A percentile compares a stretch with the other conserved stretches of the same genome.
phyloP scores from a whole-genome alignment of 2,113 vertebrate species.

The Barnardius zonarius region DNA sequence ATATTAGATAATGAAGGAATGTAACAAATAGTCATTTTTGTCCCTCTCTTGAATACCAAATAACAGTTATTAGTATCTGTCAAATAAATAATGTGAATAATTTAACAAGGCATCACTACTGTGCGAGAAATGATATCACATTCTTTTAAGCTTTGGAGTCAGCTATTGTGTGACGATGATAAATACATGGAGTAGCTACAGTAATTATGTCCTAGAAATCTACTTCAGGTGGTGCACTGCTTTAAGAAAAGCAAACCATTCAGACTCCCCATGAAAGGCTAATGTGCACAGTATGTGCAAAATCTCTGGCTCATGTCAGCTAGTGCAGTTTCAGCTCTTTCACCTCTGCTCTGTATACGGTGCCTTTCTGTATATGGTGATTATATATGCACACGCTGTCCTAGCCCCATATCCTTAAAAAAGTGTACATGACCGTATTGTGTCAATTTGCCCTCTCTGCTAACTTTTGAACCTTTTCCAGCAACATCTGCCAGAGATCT shows the following conservation, averaged over 20 bases:
- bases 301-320: neutral
- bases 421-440: neutral
- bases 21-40: slow-evolving; percentile 46
- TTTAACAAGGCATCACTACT: slow-evolving; percentile 39
- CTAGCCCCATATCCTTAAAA: neutral
- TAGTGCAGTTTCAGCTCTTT: neutral
- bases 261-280: neutral
- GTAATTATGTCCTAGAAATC: slow-evolving; percentile 40
- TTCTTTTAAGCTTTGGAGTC: slow-evolving; percentile 32
- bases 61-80: slow-evolving; percentile 52
- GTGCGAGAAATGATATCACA: slow-evolving; percentile 37
- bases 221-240: neutral
- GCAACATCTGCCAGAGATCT: neutral
- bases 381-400: neutral
- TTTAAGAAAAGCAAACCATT: slow-evolving; percentile 6
- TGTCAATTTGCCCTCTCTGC: neutral
- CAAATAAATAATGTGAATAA: slow-evolving; percentile 61
- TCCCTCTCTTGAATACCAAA: slow-evolving; percentile 40
- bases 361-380: neutral
- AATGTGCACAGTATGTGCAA: neutral
- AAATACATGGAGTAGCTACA: slow-evolving; percentile 19
- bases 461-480: neutral
- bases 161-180: slow-evolving; percentile 36
- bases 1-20: slow-evolving; percentile 51
- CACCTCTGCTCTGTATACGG: neutral